Evolutionary conservation across 2,888 invertebrate genomes (phyloP).

Genomic region (Eupithecia subfuscata): DNA sequence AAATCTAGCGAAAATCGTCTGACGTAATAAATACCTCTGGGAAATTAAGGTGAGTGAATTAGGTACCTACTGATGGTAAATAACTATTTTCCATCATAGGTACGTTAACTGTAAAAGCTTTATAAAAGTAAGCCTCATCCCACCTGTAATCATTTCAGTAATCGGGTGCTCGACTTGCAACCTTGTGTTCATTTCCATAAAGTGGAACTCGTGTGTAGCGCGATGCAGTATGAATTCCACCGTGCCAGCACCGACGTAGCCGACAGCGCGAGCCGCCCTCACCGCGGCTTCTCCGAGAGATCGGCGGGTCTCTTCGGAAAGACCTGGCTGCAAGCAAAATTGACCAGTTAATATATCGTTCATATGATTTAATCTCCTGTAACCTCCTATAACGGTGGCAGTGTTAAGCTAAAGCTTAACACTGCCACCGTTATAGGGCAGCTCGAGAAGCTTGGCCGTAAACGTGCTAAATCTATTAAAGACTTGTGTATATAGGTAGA

Average conservation of each 20-base stretch:
- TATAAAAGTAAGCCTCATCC: conserved; percentile 1
- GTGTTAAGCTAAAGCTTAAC: no score
- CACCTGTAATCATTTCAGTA: conserved; percentile 97
- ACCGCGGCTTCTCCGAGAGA: conserved; percentile 96
- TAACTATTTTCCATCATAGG: no score
- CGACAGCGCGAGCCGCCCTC: conserved; percentile 96
- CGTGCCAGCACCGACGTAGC: conserved; percentile 98
- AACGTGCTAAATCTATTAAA: not conserved
- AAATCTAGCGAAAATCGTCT: no score
- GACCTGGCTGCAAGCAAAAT: conserved; percentile 87
- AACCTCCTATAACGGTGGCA: no score
- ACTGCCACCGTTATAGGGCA: not conserved
- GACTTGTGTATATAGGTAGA: not conserved
- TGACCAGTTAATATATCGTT: not conserved
- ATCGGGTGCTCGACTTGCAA: conserved; percentile 98
- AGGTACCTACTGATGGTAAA: no score
- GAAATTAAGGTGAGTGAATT: no score
- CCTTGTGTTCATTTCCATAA: conserved; percentile 99
- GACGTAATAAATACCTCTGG: no score
- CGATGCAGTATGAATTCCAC: conserved; percentile 98
- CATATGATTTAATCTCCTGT: not conserved
- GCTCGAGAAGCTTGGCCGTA: not conserved
- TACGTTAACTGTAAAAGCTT: no score
- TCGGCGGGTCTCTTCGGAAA: conserved; percentile 89
- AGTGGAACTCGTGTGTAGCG: conserved; percentile 94